A percentile compares a stretch with the other conserved stretches of the same genome.
Evolutionary conservation across 2,113 vertebrate genomes (phyloP).

Genomic region (Fulica atra): DNA sequence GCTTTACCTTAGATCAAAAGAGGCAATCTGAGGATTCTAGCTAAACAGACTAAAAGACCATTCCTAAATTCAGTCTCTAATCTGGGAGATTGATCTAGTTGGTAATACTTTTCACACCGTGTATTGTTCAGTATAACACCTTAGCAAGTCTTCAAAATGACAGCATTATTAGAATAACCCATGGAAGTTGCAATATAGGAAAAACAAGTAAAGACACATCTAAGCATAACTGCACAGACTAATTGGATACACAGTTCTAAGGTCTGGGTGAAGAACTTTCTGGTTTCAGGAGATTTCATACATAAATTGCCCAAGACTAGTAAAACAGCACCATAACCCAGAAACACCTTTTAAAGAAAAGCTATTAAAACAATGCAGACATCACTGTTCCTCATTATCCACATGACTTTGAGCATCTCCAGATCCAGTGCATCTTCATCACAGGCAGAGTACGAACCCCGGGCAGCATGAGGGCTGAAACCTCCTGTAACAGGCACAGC

Average conservation of each 20-base stretch:
- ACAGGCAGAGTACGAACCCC: rapidly evolving
- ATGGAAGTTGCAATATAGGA: neutral
- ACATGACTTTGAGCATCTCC: neutral
- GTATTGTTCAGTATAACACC: neutral
- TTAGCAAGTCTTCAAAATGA: neutral
- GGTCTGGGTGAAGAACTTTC: neutral
- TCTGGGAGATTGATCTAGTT: neutral
- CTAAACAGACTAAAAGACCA: neutral
- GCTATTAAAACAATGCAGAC: rapidly evolving
- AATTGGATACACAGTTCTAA: neutral
- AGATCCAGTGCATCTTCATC: neutral
- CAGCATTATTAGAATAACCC: neutral
- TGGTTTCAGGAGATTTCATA: neutral
- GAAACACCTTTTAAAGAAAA: neutral
- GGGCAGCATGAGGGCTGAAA: neutral
- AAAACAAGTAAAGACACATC: neutral
- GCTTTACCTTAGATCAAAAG: neutral
- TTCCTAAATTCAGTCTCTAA: neutral
- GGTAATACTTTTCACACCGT: neutral
- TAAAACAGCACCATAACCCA: neutral
- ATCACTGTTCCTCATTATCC: neutral
- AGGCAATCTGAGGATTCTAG: neutral
- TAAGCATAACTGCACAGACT: neutral
- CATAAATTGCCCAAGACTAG: neutral
- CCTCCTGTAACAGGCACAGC: neutral